Evolutionary conservation across 2,888 invertebrate species (phyloP).

Genomic region (Eilema griseolum): DNA sequence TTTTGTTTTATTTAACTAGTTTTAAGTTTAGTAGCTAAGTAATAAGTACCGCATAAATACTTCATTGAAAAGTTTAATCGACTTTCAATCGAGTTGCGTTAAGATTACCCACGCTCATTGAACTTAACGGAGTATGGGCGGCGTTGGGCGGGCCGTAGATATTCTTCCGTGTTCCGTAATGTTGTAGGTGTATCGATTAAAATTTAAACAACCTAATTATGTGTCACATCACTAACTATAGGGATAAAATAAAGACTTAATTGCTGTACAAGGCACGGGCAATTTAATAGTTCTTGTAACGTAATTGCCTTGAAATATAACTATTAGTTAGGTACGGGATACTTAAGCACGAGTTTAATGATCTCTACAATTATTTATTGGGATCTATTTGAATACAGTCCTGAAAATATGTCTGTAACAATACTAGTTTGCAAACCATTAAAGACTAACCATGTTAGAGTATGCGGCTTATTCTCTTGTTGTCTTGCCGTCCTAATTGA

Average conservation of each 20-base stretch:
- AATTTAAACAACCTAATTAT: constrained; percentile 37
- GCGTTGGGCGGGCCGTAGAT: constrained; percentile 14
- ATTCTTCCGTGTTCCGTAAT: constrained; percentile 14
- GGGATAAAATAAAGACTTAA: constrained; percentile 32
- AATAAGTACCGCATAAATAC: constrained; percentile 13
- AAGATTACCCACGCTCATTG: constrained; percentile 30
- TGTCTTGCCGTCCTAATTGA: too few species aligned
- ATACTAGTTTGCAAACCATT: too few species aligned
- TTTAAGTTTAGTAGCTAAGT: neutral
- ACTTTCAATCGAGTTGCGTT: constrained; percentile 35
- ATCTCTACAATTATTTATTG: neutral
- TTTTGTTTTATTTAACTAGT: neutral
- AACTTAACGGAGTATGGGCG: constrained; percentile 30
- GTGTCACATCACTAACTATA: constrained; percentile 30
- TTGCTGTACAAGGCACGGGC: constrained; percentile 21
- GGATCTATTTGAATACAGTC: neutral
- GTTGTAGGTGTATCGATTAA: constrained; percentile 34
- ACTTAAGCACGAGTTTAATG: neutral
- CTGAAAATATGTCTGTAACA: neutral
- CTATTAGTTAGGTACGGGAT: neutral
- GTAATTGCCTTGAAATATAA: constrained; percentile 17
- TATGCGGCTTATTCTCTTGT: too few species aligned
- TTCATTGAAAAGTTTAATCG: constrained; percentile 34
- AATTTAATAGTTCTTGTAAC: constrained; percentile 15
- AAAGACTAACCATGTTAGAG: too few species aligned